Evolutionary conservation across 2,113 vertebrate genomes (phyloP).

Genomic region (Grantiella picta): DNA sequence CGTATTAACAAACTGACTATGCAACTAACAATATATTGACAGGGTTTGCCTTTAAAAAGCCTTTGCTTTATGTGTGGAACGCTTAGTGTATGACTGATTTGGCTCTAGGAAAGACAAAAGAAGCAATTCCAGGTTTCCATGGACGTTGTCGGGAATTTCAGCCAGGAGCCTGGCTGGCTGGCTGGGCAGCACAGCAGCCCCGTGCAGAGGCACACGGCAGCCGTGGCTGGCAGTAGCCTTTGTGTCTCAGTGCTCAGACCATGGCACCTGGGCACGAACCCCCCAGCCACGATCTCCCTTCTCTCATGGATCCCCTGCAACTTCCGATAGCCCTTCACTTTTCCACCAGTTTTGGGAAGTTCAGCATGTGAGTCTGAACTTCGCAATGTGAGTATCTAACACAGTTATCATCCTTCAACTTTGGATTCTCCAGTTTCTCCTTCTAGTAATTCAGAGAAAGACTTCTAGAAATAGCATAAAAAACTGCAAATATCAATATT

Average conservation of each 20-base stretch:
- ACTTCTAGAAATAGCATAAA: neutral
- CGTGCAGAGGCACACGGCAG: too few species aligned
- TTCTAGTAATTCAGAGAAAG: neutral
- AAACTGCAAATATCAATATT: neutral
- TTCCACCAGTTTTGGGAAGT: neutral
- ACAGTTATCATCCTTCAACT: neutral
- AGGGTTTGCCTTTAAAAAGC: neutral
- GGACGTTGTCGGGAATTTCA: neutral
- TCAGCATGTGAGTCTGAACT: neutral
- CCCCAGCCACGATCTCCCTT: neutral
- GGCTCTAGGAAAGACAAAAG: neutral
- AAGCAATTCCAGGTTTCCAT: neutral
- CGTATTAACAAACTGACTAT: fast-evolving
- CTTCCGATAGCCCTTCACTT: neutral
- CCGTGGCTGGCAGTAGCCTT: fast-evolving
- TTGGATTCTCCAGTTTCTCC: neutral
- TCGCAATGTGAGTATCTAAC: fast-evolving
- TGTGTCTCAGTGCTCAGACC: neutral
- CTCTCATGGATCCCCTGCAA: neutral
- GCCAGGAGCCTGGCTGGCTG: neutral
- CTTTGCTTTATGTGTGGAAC: neutral
- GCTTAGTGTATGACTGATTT: neutral
- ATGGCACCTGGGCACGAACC: too few species aligned
- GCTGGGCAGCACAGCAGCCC: neutral
- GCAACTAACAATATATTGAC: too few species aligned